These are phyloP conservation scores for Odobenus rosmarus DNA, from an alignment of 2,113 vertebrate species.

Conservation along the genomic window DNA sequence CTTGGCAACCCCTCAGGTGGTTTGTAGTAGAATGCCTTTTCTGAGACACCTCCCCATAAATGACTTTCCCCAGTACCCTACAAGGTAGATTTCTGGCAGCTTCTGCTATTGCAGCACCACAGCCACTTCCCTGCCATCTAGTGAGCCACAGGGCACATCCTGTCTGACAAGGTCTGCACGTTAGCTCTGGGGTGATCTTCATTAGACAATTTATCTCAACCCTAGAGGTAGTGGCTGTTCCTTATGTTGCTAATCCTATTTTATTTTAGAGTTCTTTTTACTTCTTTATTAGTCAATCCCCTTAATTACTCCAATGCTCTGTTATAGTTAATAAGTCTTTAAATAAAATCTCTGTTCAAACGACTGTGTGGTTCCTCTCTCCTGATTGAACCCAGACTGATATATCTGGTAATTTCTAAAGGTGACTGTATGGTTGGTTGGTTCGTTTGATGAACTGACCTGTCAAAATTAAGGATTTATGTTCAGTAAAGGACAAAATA, in stretches of 20 bases:
- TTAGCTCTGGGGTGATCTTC: background rate
- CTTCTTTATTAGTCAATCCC: background rate
- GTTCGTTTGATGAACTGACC: background rate
- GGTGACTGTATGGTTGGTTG: background rate
- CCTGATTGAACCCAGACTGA: background rate
- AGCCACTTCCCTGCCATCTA: background rate
- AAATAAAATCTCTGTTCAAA: background rate
- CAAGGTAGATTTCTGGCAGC: background rate
- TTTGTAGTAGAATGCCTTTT: background rate
- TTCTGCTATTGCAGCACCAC: background rate
- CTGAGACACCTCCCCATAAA: background rate
- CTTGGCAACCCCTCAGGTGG: background rate
- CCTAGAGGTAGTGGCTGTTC: background rate
- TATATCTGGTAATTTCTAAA: conserved; percentile 6
- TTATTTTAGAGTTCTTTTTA: conserved; percentile 24
- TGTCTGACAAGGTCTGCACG: background rate
- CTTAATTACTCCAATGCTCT: background rate
- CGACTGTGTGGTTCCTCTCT: background rate
- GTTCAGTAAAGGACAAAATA: conserved; percentile 18
- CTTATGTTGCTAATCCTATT: background rate
- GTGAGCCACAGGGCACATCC: background rate
- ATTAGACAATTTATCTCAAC: background rate
- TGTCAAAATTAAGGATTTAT: conserved; percentile 52
- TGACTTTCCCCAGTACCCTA: background rate
- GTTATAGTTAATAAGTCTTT: conserved; percentile 5